These are phyloP conservation scores for Germaria angustata DNA, from an alignment of 2,888 invertebrate species.

Conservation along the genomic window DNA sequence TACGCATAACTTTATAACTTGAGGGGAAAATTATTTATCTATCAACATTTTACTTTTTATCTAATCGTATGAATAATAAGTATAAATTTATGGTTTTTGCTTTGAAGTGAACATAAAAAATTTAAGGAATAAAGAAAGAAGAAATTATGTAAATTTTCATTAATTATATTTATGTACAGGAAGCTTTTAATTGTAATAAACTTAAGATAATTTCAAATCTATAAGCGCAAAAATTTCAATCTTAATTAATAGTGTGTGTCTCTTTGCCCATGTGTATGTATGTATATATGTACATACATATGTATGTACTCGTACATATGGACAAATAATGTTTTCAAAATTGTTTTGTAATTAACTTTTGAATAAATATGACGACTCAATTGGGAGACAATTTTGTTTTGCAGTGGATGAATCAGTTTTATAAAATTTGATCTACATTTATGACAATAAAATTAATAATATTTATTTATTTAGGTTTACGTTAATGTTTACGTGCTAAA, in stretches of 20 bases:
- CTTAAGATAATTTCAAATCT: neutral
- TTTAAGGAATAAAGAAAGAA: neutral
- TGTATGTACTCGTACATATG: too few relatives aligned
- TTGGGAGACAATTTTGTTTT: too few relatives aligned
- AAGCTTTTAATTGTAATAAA: neutral
- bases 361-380: neutral
- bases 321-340: neutral
- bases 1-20: too few relatives aligned
- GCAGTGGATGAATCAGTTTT: neutral
- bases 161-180: neutral
- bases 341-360: neutral
- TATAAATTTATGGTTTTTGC: neutral
- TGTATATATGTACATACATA: too few relatives aligned
- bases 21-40: neutral
- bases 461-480: too few relatives aligned
- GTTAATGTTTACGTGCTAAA: neutral
- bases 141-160: too few relatives aligned
- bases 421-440: constrained; percentile 1
- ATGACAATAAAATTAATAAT: neutral
- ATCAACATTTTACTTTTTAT: neutral
- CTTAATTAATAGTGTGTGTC: neutral
- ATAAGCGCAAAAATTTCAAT: neutral
- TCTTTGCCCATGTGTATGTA: too few relatives aligned
- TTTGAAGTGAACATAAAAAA: neutral
- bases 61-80: neutral